These are phyloP conservation scores for Mallotus villosus DNA, from an alignment of 2,797 vertebrate species.

Conservation along the genomic window DNA sequence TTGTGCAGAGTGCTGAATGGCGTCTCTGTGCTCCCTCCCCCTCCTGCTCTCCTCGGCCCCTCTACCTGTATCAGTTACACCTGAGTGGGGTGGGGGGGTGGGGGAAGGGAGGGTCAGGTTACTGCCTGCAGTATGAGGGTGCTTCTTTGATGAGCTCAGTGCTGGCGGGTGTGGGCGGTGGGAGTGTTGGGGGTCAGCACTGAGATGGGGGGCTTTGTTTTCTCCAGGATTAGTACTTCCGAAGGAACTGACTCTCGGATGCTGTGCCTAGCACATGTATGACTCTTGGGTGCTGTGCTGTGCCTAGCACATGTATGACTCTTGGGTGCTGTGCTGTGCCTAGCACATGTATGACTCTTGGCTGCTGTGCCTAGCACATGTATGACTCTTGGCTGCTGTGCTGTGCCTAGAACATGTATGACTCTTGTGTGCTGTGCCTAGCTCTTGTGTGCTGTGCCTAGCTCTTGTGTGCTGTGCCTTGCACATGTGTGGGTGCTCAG, in stretches of 20 bases:
- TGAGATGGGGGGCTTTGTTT: background rate
- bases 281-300: constrained; percentile 18
- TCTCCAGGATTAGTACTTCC: too few species aligned
- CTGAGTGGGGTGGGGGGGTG: constrained; percentile 50
- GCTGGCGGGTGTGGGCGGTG: constrained; percentile 22
- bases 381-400: background rate
- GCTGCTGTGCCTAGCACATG: background rate
- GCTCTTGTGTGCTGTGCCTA: too few species aligned
- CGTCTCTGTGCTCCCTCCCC: constrained; percentile 60
- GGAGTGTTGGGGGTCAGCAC: background rate
- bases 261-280: too few species aligned
- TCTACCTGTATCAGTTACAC: constrained; percentile 82
- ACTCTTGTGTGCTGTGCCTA: constrained; percentile 22
- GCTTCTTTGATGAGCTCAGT: constrained; percentile 61
- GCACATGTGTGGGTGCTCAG: background rate
- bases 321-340: constrained; percentile 24
- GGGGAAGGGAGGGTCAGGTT: constrained; percentile 56
- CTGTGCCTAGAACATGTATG: background rate
- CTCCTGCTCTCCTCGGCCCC: constrained; percentile 27
- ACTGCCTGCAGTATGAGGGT: constrained; percentile 68
- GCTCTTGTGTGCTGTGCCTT: background rate
- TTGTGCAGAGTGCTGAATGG: constrained; percentile 67
- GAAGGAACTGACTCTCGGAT: background rate
- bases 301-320: constrained; percentile 10
- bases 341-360: constrained; percentile 13